A percentile compares a stretch with the other conserved stretches of the same genome.
Evolutionary conservation across 2,797 vertebrate genomes (phyloP).

Genomic region (Paratrypauchen microcephalus): DNA sequence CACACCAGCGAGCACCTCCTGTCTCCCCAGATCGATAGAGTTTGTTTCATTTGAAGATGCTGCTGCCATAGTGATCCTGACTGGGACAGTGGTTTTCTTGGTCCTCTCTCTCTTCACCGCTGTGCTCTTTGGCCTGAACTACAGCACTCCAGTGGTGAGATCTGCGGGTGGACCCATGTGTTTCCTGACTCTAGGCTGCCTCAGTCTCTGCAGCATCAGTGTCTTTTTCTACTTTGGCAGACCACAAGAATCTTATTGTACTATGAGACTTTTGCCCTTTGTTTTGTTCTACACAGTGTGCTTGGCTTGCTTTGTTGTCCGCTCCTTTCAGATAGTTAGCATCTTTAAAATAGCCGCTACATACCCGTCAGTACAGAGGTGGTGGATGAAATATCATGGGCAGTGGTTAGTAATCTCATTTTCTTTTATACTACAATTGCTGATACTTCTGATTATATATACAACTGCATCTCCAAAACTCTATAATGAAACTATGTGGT

Average conservation of each 20-base stretch:
- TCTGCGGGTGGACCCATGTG: conserved; percentile 83
- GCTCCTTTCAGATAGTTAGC: conserved; percentile 84
- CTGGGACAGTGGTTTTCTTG: conserved; percentile 46
- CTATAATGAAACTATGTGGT: conserved; percentile 46
- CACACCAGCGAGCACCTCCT: conserved; percentile 66
- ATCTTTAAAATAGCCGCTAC: conserved; percentile 84
- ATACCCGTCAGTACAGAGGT: conserved; percentile 66
- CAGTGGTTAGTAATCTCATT: conserved; percentile 70
- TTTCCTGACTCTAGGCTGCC: conserved; percentile 81
- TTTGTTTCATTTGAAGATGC: conserved; percentile 71
- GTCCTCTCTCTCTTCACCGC: conserved; percentile 56
- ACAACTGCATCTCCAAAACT: conserved; percentile 50
- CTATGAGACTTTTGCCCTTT: conserved; percentile 70
- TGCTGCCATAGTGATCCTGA: conserved; percentile 66
- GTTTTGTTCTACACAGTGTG: conserved; percentile 74
- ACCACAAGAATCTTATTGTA: conserved; percentile 65
- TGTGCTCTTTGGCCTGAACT: conserved; percentile 72
- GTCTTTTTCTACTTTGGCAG: conserved; percentile 78
- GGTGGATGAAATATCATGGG: conserved; percentile 78
- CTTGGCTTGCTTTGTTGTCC: conserved; percentile 80
- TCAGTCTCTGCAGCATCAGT: conserved; percentile 67
- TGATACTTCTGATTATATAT: conserved; percentile 56
- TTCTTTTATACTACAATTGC: conserved; percentile 58
- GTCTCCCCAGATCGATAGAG: conserved; percentile 64
- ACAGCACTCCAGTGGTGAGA: conserved; percentile 82